Evolutionary conservation across 2,797 vertebrate genomes (phyloP), one percentile per base, ranked within the genome.

Genomic region (Sebastes cheni): DNA sequence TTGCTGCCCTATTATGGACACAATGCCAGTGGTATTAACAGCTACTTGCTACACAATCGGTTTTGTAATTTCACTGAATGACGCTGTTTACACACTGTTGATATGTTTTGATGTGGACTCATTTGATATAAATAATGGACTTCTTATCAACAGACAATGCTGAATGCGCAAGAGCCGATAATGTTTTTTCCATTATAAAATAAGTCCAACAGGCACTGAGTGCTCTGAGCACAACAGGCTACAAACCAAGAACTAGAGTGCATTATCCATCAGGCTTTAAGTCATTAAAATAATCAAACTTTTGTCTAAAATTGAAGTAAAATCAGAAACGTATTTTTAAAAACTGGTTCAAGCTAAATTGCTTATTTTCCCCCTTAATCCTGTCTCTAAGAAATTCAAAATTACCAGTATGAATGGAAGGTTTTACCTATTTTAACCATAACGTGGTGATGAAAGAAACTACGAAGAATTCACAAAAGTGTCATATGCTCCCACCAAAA

Each of bases 141-240:
- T 66, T 70, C 67, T 77, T 77, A 80, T 78, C 71, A 58, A 62
- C 39, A 75, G 25, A 69, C 52, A 65, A 13, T 50, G 14, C 34
- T 67, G 46, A 36, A 69, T 50, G 56, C 3, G 0, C 27, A 58
- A 54, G 25, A 50, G 42, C 62, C 62, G 54, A 83, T 75, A 23
- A 76, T 59, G 67, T 67, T 52, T 29, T 67, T 65, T 16, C 16
- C 23, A 73, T 82, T 77, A 67, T 34, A 55, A 54, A 82, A 25
- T 10, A 78, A 52, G 42, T 42, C 29, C 6, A 62, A 66, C 58
- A 60, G 55, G 27, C 22, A 67, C 34, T 5, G 4, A 25, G 34
- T 23, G 36, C 67, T 34, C 42, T 20, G 27, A 77, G 23, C 16
- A 68, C 12, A 25, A 39, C 8, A 52, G 54, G 55, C 11, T 25